phyloP scores from a whole-genome alignment of 2,888 invertebrate genomes.

The Myopa testacea region DNA sequence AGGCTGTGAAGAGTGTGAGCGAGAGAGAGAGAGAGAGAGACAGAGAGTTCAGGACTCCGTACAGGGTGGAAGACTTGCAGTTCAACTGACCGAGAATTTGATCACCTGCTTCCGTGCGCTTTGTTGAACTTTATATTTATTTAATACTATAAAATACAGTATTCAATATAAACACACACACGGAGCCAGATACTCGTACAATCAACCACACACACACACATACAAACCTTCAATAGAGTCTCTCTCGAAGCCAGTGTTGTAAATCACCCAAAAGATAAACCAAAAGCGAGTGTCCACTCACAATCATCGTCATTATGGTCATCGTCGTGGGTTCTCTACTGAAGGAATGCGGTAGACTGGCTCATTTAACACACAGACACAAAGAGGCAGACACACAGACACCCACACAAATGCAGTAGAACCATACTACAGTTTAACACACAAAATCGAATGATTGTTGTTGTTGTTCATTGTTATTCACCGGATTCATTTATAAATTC shows the following conservation, averaged over 20 bases:
- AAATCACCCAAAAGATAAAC: no score
- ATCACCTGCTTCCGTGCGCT: conserved; percentile 29
- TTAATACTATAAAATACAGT: not conserved
- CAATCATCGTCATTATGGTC: no score
- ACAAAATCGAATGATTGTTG: no score
- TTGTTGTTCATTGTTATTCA: no score
- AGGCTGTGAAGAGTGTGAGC: conserved; percentile 37
- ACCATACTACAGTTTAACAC: no score
- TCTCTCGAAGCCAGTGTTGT: no score
- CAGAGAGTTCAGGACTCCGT: conserved; percentile 44
- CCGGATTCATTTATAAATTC: no score
- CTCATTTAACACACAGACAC: no score
- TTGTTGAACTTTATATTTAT: conserved; percentile 20
- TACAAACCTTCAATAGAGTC: not conserved
- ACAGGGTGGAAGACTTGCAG: conserved; percentile 30
- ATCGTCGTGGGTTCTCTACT: not conserved
- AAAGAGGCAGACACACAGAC: no score
- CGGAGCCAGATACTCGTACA: not conserved
- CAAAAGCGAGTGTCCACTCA: no score
- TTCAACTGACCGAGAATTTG: conserved; percentile 48
- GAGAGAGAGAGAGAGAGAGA: conserved; percentile 19
- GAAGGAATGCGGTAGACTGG: not conserved
- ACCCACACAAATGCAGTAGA: no score
- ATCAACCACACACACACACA: not conserved
- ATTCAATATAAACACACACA: not conserved